phyloP scores from a whole-genome alignment of 2,797 vertebrate genomes.

The Anas flavirostris region DNA sequence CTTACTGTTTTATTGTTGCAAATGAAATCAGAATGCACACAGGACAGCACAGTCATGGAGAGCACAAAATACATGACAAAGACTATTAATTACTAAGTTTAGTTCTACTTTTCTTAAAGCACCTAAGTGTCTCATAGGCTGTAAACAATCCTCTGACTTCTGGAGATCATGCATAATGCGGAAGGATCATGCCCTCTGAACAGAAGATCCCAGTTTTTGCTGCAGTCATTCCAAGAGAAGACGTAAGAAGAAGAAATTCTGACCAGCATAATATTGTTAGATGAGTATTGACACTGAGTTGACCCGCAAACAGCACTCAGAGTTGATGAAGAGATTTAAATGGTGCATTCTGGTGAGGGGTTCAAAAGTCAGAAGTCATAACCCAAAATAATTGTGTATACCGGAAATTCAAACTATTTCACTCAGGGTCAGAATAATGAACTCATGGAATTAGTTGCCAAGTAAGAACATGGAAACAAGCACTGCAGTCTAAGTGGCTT shows the following conservation, averaged over 20 bases:
- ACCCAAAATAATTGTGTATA: constrained; percentile 53
- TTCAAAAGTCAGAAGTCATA: constrained; percentile 65
- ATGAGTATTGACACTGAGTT: background rate
- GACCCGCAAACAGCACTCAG: constrained; percentile 9
- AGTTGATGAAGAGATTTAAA: constrained; percentile 56
- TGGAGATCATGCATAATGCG: background rate
- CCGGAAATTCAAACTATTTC: constrained; percentile 51
- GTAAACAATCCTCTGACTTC: background rate
- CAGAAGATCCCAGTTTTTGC: background rate
- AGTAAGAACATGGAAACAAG: constrained; percentile 36
- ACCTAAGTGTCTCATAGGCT: background rate
- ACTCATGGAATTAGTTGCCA: constrained; percentile 49
- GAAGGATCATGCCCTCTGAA: background rate
- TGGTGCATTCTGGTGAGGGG: constrained; percentile 31
- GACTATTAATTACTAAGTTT: background rate
- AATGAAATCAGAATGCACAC: constrained; percentile 8
- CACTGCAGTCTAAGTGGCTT: constrained; percentile 41
- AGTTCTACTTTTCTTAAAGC: background rate
- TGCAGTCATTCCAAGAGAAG: background rate
- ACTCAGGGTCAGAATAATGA: constrained; percentile 48
- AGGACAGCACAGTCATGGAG: background rate
- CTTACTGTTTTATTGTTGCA: background rate
- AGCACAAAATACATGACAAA: background rate
- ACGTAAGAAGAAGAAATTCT: background rate
- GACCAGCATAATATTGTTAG: background rate